Percentiles rank a stretch among this genome's conserved stretches.
phyloP scores from a whole-genome alignment of 35 echinoderm and acorn worm species.

The Eucidaris tribuloides region DNA sequence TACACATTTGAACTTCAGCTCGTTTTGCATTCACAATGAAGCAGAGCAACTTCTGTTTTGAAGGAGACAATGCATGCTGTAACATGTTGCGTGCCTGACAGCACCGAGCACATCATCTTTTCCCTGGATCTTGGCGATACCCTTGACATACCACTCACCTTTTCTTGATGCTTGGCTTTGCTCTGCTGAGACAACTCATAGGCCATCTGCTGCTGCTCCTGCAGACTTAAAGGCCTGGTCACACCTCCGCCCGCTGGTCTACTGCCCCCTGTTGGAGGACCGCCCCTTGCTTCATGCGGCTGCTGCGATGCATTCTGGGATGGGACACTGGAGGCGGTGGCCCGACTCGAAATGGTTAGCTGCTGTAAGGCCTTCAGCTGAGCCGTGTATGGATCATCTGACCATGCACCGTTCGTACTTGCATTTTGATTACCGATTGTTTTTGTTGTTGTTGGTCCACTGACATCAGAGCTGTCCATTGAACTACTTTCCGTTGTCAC shows the following conservation, averaged over 20 bases:
- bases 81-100: too few species aligned
- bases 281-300: conserved; percentile 11
- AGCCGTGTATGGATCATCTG: not conserved
- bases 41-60: too few species aligned
- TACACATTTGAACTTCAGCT: too few species aligned
- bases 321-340: conserved; percentile 57
- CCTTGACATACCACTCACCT: conserved; percentile 51
- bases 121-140: too few species aligned
- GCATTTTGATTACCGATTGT: not conserved
- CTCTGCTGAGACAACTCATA: conserved; percentile 91
- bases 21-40: too few species aligned
- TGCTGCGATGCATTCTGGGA: conserved; percentile 76
- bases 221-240: conserved; percentile 65
- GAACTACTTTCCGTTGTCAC: not conserved
- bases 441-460: conserved; percentile 4
- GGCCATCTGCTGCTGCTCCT: conserved; percentile 89
- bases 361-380: conserved; percentile 19
- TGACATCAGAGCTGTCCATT: conserved; percentile 17
- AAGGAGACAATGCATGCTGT: too few species aligned
- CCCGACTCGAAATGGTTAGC: conserved; percentile 32
- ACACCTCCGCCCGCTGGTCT: conserved; percentile 6
- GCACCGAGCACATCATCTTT: too few species aligned
- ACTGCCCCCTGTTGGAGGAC: not conserved
- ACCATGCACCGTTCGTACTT: not conserved
- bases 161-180: conserved; percentile 90